Evolutionary conservation across 2,888 invertebrate species (phyloP), one percentile per base, ranked within the genome.

Genomic region (Allolobophora icterica): DNA sequence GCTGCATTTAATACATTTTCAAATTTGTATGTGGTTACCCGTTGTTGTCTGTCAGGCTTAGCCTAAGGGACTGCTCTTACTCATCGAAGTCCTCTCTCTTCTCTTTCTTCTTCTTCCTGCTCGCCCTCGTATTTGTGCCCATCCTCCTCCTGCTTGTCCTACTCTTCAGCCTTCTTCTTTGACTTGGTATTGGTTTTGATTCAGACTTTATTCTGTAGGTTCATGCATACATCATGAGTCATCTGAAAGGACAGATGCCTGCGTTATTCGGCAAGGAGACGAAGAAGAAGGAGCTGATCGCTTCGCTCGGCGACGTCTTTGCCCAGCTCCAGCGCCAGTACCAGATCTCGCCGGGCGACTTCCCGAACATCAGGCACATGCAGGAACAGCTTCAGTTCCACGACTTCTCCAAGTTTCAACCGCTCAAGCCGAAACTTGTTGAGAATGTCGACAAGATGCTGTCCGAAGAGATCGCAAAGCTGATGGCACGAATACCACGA

Each of bases 361-460:
- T 99, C 96, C 99, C 99, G 0, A 98, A 99, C 94, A 96, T 99
- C n/a, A 97, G 98, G 95, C 98, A 98, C 95, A 99, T 99, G 99
- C 98, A 99, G 95, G 95, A 95, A 90, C 94, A 94, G 90, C 94
- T 95, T 6, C 92, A 93, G 84, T 94, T 94, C 91, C 92, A 92
- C 71, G 99, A 99, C 96, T 99, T 99, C 95, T 97, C 97, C 35
- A 99, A 98, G 96, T 99, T 99, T 96, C 97, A 98, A 95, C 96
- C 97, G 0, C 94, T 99, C 38, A 98, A 98, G 95, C 98, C 98
- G 0, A 97, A 97, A 95, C 96, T 99, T 90, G 95, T 99, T 92
- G 99, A 99, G 94, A 97, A 97, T 92, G 99, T 99, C 24, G 99
- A 99, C 95, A 97, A 97, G 94, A 99, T 99, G 99, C 96, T 99